A percentile compares a stretch with the other conserved stretches of the same genome.
These are phyloP conservation scores for Cecidostiba fungosa DNA, from an alignment of 2,888 invertebrate genomes.

Conservation along the genomic window DNA sequence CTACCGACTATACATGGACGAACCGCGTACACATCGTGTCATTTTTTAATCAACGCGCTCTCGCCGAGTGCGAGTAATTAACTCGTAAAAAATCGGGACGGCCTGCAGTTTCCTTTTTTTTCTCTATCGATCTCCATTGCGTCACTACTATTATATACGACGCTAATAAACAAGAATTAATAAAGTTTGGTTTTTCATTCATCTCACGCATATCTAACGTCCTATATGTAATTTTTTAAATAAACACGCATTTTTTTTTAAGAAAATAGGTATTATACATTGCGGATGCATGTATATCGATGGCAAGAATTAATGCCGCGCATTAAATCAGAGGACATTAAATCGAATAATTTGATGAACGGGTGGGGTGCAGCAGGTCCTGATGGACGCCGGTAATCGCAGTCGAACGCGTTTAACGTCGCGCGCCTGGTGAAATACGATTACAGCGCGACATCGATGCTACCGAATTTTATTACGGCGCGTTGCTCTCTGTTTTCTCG, in stretches of 20 bases:
- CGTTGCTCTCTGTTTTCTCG: neutral
- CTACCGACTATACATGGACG: neutral
- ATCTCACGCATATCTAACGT: too few species aligned
- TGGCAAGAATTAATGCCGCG: conserved; percentile 7
- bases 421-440: neutral
- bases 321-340: neutral
- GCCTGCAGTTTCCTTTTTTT: too few species aligned
- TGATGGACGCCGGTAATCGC: conserved; percentile 17
- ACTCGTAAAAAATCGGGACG: too few species aligned
- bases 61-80: too few species aligned
- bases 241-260: neutral
- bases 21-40: neutral
- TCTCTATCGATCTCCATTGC: too few species aligned
- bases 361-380: neutral
- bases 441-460: neutral
- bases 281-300: neutral
- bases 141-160: too few species aligned
- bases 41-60: neutral
- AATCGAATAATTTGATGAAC: conserved; percentile 30
- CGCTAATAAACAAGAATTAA: neutral
- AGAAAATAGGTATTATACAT: too few species aligned
- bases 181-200: too few species aligned
- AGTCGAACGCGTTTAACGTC: conserved; percentile 15
- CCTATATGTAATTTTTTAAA: conserved; percentile 2
- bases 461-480: neutral